These are phyloP conservation scores for Noctua comes DNA, from an alignment of 2,888 invertebrate genomes.

Conservation along the genomic window DNA sequence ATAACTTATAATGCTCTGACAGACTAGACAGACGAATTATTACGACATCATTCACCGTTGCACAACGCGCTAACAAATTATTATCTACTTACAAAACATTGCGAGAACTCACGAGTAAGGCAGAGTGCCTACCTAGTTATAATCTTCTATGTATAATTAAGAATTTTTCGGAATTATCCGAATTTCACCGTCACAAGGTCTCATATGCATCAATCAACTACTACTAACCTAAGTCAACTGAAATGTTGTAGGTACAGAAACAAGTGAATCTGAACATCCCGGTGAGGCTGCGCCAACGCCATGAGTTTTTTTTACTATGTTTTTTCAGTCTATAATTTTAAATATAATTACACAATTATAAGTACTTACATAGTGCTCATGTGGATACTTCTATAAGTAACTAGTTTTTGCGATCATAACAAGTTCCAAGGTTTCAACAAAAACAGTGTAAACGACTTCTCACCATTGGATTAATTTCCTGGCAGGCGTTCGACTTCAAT, in stretches of 20 bases:
- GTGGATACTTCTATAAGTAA: neutral
- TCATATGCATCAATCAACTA: no score
- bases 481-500: slow-evolving; percentile 23
- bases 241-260: neutral
- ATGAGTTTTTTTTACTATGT: neutral
- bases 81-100: slow-evolving; percentile 67
- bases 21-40: slow-evolving; percentile 61
- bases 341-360: neutral
- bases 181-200: slow-evolving; percentile 4
- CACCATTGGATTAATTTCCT: slow-evolving; percentile 37
- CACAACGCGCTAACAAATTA: slow-evolving; percentile 68
- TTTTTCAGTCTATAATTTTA: slow-evolving; percentile 3
- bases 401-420: slow-evolving; percentile 30
- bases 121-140: neutral
- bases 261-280: neutral
- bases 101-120: slow-evolving; percentile 62
- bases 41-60: slow-evolving; percentile 66
- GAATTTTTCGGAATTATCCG: neutral
- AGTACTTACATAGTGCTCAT: neutral
- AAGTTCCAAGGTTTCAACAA: slow-evolving; percentile 31
- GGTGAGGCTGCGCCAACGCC: neutral
- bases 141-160: neutral
- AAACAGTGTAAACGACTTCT: slow-evolving; percentile 25
- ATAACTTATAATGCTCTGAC: slow-evolving; percentile 44
- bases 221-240: no score